Evolutionary conservation across 1,140 invertebrate genomes (phyloP).

Genomic region (Cepaea nemoralis): DNA sequence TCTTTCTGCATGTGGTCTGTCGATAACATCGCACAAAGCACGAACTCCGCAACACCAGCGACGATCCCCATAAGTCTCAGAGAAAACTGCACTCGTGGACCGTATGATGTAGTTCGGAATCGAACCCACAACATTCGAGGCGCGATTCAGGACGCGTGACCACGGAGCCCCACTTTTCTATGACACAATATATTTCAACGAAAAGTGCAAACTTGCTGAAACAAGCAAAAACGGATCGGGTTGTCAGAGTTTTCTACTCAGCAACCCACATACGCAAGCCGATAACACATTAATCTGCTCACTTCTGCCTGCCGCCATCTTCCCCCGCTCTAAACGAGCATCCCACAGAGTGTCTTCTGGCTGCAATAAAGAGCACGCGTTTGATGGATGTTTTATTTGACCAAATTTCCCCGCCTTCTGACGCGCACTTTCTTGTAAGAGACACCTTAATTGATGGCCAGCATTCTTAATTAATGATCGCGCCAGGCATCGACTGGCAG

Average conservation of each 20-base stretch:
- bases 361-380: not conserved
- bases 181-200: no score
- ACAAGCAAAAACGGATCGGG: no score
- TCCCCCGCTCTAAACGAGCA: not conserved
- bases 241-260: not conserved
- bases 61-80: no score
- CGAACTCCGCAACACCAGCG: no score
- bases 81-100: no score
- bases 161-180: no score
- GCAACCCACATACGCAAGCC: not conserved
- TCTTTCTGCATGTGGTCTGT: no score
- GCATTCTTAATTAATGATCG: not conserved
- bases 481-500: not conserved
- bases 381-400: not conserved
- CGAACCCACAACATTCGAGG: no score
- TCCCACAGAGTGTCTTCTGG: not conserved
- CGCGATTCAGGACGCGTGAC: no score
- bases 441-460: conserved; percentile 18
- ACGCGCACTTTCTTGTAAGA: not conserved
- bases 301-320: not conserved
- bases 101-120: no score
- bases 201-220: no score
- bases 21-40: no score
- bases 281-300: not conserved
- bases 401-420: not conserved